phyloP scores from a whole-genome alignment of 1,140 invertebrate genomes.

The Bombus ignitus region DNA sequence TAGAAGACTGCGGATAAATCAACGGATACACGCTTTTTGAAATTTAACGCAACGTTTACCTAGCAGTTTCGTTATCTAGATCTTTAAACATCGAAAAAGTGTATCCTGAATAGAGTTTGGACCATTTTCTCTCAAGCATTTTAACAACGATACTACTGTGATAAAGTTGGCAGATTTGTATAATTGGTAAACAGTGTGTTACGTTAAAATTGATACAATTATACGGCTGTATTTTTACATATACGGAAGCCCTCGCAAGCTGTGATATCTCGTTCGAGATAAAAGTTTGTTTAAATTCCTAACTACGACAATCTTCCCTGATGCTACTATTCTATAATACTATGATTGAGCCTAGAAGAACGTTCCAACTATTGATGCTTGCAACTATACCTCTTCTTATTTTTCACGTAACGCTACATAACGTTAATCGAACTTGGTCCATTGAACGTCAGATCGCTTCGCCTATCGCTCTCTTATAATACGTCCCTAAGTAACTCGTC shows the following conservation, averaged over 20 bases:
- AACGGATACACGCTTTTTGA: neutral
- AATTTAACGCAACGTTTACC: neutral
- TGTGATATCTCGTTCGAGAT: neutral
- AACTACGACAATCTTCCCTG: neutral
- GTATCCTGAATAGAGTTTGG: neutral
- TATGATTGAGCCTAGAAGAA: slow-evolving; percentile 31
- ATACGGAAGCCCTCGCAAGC: slow-evolving; percentile 20
- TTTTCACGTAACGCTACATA: neutral
- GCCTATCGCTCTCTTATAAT: slow-evolving; percentile 17
- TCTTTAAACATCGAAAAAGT: neutral
- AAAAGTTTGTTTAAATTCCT: neutral
- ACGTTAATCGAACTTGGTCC: slow-evolving; percentile 44
- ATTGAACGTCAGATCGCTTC: slow-evolving; percentile 1
- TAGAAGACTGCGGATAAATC: neutral
- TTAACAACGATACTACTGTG: neutral
- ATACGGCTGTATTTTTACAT: neutral
- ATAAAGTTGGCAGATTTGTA: slow-evolving; percentile 12
- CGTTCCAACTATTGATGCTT: neutral
- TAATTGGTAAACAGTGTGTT: neutral
- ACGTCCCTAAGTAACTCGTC: neutral
- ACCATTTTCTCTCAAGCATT: neutral
- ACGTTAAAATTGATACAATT: neutral
- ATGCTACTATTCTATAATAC: slow-evolving; percentile 5
- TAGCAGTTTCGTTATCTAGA: neutral
- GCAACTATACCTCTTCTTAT: neutral